Base-by-base conservation (phyloP, 2,797 vertebrate species). In the Malurus splendens region DNA sequence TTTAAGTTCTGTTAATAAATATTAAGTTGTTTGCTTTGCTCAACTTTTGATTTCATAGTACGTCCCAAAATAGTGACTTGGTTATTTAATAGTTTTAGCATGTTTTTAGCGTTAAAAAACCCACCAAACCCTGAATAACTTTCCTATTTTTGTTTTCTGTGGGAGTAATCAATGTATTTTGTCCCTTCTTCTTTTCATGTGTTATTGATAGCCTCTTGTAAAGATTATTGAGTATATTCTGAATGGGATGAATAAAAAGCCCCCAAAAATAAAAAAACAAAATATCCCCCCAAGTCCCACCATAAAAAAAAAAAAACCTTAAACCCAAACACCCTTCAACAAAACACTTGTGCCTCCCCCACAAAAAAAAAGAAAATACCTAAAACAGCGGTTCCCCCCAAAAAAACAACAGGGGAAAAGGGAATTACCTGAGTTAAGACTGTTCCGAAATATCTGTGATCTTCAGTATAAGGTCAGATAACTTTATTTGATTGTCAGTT, bases 251-350 rank as follows among this genome's bases (percentile, higher is more conserved):
- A 36, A 23, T 7, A 30, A 16, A 73, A 48, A 36, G 1, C 18
- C 6, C 6, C 7, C 1, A 17, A 33, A 38, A 39, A 45, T 3
- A 1, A 32, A 23, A 38, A 44, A 19, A 19, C 7, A 9, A 7
- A 54, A 27, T 5, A 30, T 12, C 10, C 7, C 3, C 4, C 32
- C 47, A 28, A 44, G 13, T 2, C 8, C n/a, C 32, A 17, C 7
- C 7, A 10, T 38, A 7, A 8, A 11, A 32, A 32, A 11, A 32
- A 32, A 82, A 32, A 13, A 2, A 1, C 10, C 13, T 12, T 3
- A 12, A 48, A 33, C 17, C 19, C 38, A 75, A 61, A 55, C 6
- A 7, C 2, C 8, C 9, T 5, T 5, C 17, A 41, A 20, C 20
- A 33, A 30, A 64, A 25, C 14, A 24, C 7, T 36, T 36, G 36